Percentiles rank a stretch among this genome's conserved stretches.
phyloP scores from a whole-genome alignment of 1,140 invertebrate species.

The Drosophila nebulosa region DNA sequence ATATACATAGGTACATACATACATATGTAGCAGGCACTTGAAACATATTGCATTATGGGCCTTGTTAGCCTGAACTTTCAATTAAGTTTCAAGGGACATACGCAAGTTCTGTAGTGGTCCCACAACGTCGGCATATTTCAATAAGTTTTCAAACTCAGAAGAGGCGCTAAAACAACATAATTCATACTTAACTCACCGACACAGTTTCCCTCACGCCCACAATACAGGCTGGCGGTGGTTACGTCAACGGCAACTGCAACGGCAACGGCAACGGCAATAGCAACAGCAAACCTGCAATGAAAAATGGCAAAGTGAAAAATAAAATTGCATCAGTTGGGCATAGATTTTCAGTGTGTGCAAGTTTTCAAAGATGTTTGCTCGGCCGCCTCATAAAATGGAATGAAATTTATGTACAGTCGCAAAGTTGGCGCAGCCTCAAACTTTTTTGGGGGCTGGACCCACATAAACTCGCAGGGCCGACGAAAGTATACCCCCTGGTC shows the following conservation, averaged over 20 bases:
- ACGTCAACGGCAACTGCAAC: constrained; percentile 24
- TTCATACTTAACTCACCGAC: constrained; percentile 78
- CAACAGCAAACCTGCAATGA: constrained; percentile 41
- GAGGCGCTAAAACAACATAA: constrained; percentile 69
- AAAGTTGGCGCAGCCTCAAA: constrained; percentile 61
- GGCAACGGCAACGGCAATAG: constrained; percentile 25
- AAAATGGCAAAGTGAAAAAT: constrained; percentile 64
- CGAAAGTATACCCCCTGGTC: constrained; percentile 25
- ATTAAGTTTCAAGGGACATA: constrained; percentile 73
- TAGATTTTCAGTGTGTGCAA: constrained; percentile 22
- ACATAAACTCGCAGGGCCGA: constrained; percentile 51
- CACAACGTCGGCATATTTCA: constrained; percentile 59
- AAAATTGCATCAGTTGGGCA: constrained; percentile 64
- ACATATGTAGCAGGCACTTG: constrained; percentile 20
- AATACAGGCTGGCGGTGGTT: constrained; percentile 27
- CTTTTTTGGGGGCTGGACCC: constrained; percentile 54
- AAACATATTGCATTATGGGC: constrained; percentile 50
- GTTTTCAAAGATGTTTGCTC: constrained; percentile 58
- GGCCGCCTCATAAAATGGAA: constrained; percentile 71
- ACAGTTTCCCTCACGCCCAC: constrained; percentile 55
- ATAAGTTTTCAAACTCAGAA: constrained; percentile 72
- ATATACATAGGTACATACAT: too few species aligned
- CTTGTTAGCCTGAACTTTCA: constrained; percentile 52
- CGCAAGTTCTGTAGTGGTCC: constrained; percentile 48
- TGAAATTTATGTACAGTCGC: constrained; percentile 77